Percentiles rank a stretch among this genome's conserved stretches.
Conservation (phyloP, 2,888 invertebrate species). For the Norana najaformis region DNA sequence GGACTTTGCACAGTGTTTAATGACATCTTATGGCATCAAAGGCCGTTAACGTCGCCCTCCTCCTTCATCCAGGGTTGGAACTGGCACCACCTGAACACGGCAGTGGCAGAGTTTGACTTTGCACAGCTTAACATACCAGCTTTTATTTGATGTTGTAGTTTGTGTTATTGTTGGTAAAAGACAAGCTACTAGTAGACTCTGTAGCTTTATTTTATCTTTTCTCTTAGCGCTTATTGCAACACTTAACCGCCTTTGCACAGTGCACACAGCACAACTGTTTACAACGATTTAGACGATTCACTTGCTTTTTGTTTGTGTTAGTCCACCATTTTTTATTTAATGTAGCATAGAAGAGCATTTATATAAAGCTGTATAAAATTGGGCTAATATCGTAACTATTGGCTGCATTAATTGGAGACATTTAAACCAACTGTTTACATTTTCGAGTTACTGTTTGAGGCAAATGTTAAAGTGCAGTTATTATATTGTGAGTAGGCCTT, state of each 20-base stretch:
- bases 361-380: background rate
- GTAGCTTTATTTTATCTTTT: background rate
- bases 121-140: background rate
- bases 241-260: background rate
- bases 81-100: too few relatives aligned
- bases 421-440: background rate
- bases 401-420: background rate
- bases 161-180: too few relatives aligned
- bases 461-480: too few relatives aligned
- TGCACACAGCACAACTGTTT: background rate
- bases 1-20: too few relatives aligned
- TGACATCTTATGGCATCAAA: too few relatives aligned
- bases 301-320: background rate
- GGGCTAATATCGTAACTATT: background rate
- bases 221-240: background rate
- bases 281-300: background rate
- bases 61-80: too few relatives aligned
- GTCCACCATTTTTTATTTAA: background rate
- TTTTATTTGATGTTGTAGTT: too few relatives aligned
- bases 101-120: too few relatives aligned
- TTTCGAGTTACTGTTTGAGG: background rate
- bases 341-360: background rate
- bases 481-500: too few relatives aligned
- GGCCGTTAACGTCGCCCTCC: too few relatives aligned
- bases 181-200: too few relatives aligned